Conservation (phyloP, 2,888 invertebrate genomes). For the Agrotis ipsilon region DNA sequence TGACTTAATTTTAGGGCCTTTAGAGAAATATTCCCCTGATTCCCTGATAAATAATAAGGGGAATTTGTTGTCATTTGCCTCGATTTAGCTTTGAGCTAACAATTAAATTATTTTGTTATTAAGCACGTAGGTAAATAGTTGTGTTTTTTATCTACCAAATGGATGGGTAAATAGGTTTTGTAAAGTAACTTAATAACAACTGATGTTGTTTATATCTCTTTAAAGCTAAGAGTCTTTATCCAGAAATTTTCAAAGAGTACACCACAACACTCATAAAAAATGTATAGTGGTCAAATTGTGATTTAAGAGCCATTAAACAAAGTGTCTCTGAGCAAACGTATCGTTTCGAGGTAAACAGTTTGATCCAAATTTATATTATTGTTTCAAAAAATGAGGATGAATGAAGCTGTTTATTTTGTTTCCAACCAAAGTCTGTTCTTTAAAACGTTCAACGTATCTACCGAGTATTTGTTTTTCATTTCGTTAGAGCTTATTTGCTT, state of each 20-base stretch:
- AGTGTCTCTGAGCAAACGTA: constrained; percentile 13
- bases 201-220: constrained; percentile 1
- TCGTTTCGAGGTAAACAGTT: constrained; percentile 22
- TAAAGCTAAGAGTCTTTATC: not conserved
- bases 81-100: constrained; percentile 21
- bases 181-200: not conserved
- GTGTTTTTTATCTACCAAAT: not conserved
- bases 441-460: constrained; percentile 54
- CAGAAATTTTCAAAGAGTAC: not conserved
- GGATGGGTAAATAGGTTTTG: not conserved
- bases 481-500: constrained; percentile 72
- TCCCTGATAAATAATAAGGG: constrained; percentile 34
- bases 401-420: constrained; percentile 50
- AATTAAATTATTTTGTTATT: constrained; percentile 30
- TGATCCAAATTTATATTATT: constrained; percentile 9
- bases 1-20: constrained; percentile 41
- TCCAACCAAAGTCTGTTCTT: constrained; percentile 54
- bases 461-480: constrained; percentile 74
- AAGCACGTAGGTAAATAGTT: constrained; percentile 27
- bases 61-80: constrained; percentile 31
- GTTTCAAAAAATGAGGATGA: constrained; percentile 27
- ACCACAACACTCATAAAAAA: not conserved
- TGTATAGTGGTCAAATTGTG: not conserved
- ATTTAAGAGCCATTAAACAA: constrained; percentile 25
- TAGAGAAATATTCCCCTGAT: constrained; percentile 34